Evolutionary conservation across 2,888 invertebrate genomes (phyloP).

Genomic region (Disparrhopalites patrizii): DNA sequence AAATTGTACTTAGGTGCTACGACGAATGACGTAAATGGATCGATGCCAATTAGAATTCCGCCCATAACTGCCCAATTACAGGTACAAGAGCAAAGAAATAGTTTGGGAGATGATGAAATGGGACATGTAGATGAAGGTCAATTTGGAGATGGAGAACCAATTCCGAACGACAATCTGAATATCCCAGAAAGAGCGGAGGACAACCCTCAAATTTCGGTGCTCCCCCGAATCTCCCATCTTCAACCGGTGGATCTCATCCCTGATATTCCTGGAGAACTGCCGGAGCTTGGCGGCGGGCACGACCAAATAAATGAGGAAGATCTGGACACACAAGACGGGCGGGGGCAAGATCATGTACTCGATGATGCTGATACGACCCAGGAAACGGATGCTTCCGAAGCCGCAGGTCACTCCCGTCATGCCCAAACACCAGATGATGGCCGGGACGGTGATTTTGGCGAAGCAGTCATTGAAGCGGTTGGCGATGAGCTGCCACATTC

Average conservation of each 20-base stretch:
- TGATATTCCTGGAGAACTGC: not conserved
- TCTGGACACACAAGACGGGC: not conserved
- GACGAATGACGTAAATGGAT: no score
- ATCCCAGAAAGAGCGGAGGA: not conserved
- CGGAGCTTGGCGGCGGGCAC: not conserved
- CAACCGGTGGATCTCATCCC: no score
- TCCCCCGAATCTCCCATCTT: no score
- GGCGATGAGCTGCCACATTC: conserved; percentile 1
- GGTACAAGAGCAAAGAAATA: not conserved
- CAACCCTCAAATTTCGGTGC: no score
- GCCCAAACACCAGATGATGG: conserved; percentile 1
- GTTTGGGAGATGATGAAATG: conserved; percentile 1
- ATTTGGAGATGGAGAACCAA: not conserved
- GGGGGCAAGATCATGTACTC: conserved; percentile 6
- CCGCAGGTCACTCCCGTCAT: conserved; percentile 1
- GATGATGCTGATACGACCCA: not conserved
- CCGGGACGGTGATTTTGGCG: not conserved
- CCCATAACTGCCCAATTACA: no score
- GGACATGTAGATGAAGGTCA: not conserved
- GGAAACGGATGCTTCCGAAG: conserved; percentile 1
- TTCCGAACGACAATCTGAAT: not conserved
- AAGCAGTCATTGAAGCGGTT: conserved; percentile 11
- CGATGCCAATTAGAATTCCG: no score
- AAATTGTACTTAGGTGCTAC: no score
- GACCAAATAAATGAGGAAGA: not conserved